Percentiles rank a stretch among this genome's conserved stretches.
These are phyloP conservation scores for Delphinus delphis DNA, from an alignment of 2,113 vertebrate species.

Conservation along the genomic window DNA sequence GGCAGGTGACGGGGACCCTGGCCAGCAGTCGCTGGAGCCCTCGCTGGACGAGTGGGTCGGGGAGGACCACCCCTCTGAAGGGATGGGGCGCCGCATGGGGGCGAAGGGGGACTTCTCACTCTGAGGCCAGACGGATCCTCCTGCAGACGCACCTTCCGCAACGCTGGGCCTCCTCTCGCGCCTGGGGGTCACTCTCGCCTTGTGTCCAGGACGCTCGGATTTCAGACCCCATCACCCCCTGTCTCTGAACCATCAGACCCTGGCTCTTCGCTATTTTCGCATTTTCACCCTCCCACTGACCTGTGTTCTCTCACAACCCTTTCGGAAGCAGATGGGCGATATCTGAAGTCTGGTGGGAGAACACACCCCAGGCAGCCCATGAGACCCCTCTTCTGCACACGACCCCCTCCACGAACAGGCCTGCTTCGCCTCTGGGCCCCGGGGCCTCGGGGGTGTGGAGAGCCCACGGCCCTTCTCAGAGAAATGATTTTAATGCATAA, in stretches of 20 bases:
- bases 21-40: too few species aligned
- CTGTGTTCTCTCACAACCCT: not conserved
- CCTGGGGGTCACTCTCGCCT: not conserved
- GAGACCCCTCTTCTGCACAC: not conserved
- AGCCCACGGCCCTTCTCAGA: not conserved
- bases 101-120: too few species aligned
- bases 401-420: not conserved
- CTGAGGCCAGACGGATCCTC: too few species aligned
- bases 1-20: too few species aligned
- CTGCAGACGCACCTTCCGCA: not conserved
- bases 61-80: too few species aligned
- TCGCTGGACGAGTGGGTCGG: too few species aligned
- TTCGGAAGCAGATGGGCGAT: not conserved
- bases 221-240: accelerated
- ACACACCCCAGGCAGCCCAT: accelerated
- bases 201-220: not conserved
- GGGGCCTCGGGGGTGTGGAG: too few species aligned
- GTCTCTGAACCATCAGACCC: accelerated
- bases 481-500: too few species aligned
- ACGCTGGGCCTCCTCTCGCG: accelerated
- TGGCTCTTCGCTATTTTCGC: accelerated
- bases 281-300: too few species aligned
- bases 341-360: not conserved
- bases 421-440: not conserved
- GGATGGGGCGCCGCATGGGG: too few species aligned